Conservation (phyloP, 2,113 vertebrate species). For the Macroglossus sobrinus region DNA sequence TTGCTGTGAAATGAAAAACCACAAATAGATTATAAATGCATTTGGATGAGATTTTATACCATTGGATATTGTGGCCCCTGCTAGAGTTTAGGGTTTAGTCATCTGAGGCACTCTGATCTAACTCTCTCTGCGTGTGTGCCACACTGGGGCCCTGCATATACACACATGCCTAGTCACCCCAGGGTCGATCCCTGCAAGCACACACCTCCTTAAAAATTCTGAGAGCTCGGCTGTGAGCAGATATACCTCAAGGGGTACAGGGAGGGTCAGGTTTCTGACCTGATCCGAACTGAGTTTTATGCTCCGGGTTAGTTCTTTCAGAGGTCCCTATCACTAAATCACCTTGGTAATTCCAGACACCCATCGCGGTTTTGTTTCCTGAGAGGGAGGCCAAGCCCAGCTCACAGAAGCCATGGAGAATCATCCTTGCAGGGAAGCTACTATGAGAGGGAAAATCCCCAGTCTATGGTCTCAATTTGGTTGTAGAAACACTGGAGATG, state of each 20-base stretch:
- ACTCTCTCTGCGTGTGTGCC: not conserved
- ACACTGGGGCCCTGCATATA: not conserved
- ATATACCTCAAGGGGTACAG: not conserved
- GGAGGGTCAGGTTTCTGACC: constrained; percentile 63
- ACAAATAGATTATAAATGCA: not conserved
- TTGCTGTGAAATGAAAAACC: not conserved
- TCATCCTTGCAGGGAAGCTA: accelerated
- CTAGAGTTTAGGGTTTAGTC: not conserved
- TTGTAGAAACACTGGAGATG: not conserved
- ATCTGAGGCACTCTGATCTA: not conserved
- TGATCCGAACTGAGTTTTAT: constrained; percentile 28
- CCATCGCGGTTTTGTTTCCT: constrained; percentile 50
- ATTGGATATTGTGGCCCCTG: not conserved
- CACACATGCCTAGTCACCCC: accelerated
- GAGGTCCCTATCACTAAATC: constrained; percentile 64
- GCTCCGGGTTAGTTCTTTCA: constrained; percentile 27
- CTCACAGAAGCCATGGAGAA: constrained; percentile 42
- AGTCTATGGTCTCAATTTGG: not conserved
- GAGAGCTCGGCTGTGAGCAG: not conserved
- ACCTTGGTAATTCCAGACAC: constrained; percentile 71
- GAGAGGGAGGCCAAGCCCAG: constrained; percentile 58
- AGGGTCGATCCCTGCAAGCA: not conserved
- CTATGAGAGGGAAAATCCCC: not conserved
- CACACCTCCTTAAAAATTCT: not conserved
- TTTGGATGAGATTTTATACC: not conserved